Percentiles rank a stretch among this genome's conserved stretches.
Conservation (phyloP, 2,888 invertebrate species). For the Anodontia alba region DNA sequence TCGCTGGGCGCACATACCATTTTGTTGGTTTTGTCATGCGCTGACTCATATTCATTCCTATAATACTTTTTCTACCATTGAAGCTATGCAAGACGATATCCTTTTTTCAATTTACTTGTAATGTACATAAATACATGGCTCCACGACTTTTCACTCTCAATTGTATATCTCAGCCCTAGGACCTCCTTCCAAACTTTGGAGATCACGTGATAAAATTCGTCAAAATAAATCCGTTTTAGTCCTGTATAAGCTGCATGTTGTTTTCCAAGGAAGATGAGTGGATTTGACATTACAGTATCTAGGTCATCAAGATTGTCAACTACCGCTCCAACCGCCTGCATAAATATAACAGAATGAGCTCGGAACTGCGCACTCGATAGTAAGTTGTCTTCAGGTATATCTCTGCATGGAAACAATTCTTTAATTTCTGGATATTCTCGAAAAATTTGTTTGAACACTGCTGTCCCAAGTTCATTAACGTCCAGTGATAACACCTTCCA, state of each 20-base stretch:
- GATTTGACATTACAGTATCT: slow-evolving; percentile 64
- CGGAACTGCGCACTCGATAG: slow-evolving; percentile 62
- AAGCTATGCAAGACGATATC: slow-evolving; percentile 39
- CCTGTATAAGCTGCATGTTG: slow-evolving; percentile 73
- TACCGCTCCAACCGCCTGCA: slow-evolving; percentile 79
- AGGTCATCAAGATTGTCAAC: slow-evolving; percentile 75
- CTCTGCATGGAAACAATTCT: slow-evolving; percentile 72
- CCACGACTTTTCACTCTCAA: slow-evolving; percentile 59
- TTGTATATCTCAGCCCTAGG: slow-evolving; percentile 64
- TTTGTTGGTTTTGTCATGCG: too few relatives aligned
- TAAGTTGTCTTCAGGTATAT: slow-evolving; percentile 68
- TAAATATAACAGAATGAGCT: slow-evolving; percentile 78
- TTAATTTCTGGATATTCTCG: slow-evolving; percentile 70
- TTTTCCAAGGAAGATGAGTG: slow-evolving; percentile 71
- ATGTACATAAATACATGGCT: slow-evolving; percentile 70
- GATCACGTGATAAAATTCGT: slow-evolving; percentile 73
- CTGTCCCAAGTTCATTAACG: slow-evolving; percentile 66
- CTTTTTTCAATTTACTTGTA: slow-evolving; percentile 70
- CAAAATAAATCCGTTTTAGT: slow-evolving; percentile 74
- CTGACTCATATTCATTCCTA: too few relatives aligned
- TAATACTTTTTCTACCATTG: too few relatives aligned
- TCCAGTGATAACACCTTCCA: slow-evolving; percentile 69
- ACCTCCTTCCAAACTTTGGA: slow-evolving; percentile 67
- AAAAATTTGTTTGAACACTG: slow-evolving; percentile 75
- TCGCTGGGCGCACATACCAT: too few relatives aligned